Base-by-base conservation (phyloP, 1,140 invertebrate genomes). In the Tetramorium parvispinum region DNA sequence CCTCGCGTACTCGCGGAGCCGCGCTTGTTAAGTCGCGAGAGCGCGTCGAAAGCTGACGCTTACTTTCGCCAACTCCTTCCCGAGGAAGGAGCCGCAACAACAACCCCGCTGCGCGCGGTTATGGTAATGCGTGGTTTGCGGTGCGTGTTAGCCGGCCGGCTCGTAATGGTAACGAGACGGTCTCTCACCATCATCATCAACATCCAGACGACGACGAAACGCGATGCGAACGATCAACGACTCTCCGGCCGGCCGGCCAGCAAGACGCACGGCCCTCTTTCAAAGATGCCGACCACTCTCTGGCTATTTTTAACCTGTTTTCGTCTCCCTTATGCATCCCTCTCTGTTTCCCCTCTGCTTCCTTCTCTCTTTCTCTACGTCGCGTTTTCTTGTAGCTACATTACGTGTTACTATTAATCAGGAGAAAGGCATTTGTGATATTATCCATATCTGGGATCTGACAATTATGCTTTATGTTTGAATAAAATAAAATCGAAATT, bases 101-200 rank as follows among this genome's bases (percentile, higher is more conserved):
- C 46, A 55, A 55, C 68, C 40, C 37, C 40, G 53, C 87, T 53
- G 70, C 85, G 68, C 88, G 89, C 90, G 88, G 83, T 91, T 92
- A 91, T 88, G 90, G 88, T 90, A 92, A 91, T 91, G 85, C 89
- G 77, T 85, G 88, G 88, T 87, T 90, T 82, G 90, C 78, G 89
- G 88, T 91, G 90, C 90, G 88, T 91, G 90, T 91, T 89, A 90
- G 89, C 89, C 87, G 83, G 59, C 83, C 82, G 89, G 89, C 89
- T 91, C 85, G 91, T 91, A 92, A 91, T 92, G 85, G 86, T 92
- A 92, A 92, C 91, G 91, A 92, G 91, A 92, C 83, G 89, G 85
- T 91, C 90, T 86, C 87, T 92, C 92, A 92, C 91, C 89, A 92
- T 91, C 91, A 92, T 92, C 90, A 92, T 92, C 90, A 92, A 89